A percentile compares a stretch with the other conserved stretches of the same genome.
These are phyloP conservation scores for Apostichopus japonicus DNA, from an alignment of 35 echinoderm and acorn worm species.

Conservation along the genomic window DNA sequence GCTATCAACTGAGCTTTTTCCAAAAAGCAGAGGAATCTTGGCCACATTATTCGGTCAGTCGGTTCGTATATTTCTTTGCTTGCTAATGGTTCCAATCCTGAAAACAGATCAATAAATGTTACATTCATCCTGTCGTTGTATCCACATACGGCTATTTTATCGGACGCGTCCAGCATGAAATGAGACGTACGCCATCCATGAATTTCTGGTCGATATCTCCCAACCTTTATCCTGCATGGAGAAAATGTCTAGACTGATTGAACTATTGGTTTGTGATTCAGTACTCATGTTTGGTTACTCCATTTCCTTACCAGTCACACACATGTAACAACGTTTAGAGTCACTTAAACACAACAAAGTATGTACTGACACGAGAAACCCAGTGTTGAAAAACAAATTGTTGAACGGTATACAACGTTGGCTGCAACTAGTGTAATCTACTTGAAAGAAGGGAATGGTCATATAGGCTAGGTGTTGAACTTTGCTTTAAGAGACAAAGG, in stretches of 20 bases:
- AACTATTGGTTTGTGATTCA: too few species aligned
- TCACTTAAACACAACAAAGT: too few species aligned
- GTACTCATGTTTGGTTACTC: too few species aligned
- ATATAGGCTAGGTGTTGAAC: too few species aligned
- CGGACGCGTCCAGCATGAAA: neutral
- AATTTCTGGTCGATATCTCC: neutral
- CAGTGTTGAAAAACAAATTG: too few species aligned
- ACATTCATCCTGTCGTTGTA: neutral
- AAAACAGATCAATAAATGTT: neutral
- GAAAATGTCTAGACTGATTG: neutral
- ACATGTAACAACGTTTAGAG: too few species aligned
- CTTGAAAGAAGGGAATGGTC: too few species aligned
- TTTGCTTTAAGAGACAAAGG: too few species aligned
- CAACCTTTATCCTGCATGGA: neutral
- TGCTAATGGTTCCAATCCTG: neutral
- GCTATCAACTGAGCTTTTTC: neutral
- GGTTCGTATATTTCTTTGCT: constrained; percentile 1
- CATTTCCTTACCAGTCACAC: too few species aligned
- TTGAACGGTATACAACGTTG: too few species aligned
- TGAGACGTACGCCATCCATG: constrained; percentile 2
- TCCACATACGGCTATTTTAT: neutral
- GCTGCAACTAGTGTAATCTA: too few species aligned
- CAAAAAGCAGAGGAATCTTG: neutral
- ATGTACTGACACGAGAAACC: too few species aligned
- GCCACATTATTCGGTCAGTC: neutral